These are phyloP conservation scores for Cavia porcellus DNA, from an alignment of 2,113 vertebrate species.

Conservation along the genomic window DNA sequence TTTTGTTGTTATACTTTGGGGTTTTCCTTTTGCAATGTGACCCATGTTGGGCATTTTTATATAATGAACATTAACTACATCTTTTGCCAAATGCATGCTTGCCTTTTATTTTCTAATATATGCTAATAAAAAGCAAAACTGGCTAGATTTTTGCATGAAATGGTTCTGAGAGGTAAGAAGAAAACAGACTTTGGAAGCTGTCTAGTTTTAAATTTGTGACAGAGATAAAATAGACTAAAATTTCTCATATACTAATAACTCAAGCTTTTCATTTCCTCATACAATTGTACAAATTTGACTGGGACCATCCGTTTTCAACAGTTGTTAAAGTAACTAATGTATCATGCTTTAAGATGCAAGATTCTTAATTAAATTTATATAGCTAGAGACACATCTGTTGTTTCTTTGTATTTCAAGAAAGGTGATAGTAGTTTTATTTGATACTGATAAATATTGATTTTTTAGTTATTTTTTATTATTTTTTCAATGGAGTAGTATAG, in stretches of 20 bases:
- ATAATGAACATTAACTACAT: slow-evolving; percentile 83
- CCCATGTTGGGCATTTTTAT: slow-evolving; percentile 87
- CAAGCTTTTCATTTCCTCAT: slow-evolving; percentile 85
- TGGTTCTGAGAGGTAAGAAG: slow-evolving; percentile 84
- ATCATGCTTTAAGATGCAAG: slow-evolving; percentile 88
- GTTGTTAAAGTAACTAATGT: slow-evolving; percentile 87
- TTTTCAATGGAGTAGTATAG: slow-evolving; percentile 89
- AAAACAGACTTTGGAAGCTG: slow-evolving; percentile 73
- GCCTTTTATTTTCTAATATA: slow-evolving; percentile 92
- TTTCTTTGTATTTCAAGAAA: slow-evolving; percentile 91
- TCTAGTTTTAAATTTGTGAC: slow-evolving; percentile 86
- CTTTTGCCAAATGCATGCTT: slow-evolving; percentile 97
- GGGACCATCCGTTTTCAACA: slow-evolving; percentile 89
- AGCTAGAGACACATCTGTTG: slow-evolving; percentile 91
- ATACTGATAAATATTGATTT: slow-evolving; percentile 89
- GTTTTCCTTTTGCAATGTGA: slow-evolving; percentile 84
- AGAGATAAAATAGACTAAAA: slow-evolving; percentile 82
- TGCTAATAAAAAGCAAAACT: slow-evolving; percentile 87
- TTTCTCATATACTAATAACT: slow-evolving; percentile 85
- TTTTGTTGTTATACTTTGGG: slow-evolving; percentile 82
- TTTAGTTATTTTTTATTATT: slow-evolving; percentile 91
- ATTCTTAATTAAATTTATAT: slow-evolving; percentile 93
- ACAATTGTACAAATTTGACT: slow-evolving; percentile 86
- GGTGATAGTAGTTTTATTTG: slow-evolving; percentile 89
- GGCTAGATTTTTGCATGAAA: slow-evolving; percentile 92